Conservation (phyloP, 2,113 vertebrate genomes). For the Brachionichthys hirsutus region DNA sequence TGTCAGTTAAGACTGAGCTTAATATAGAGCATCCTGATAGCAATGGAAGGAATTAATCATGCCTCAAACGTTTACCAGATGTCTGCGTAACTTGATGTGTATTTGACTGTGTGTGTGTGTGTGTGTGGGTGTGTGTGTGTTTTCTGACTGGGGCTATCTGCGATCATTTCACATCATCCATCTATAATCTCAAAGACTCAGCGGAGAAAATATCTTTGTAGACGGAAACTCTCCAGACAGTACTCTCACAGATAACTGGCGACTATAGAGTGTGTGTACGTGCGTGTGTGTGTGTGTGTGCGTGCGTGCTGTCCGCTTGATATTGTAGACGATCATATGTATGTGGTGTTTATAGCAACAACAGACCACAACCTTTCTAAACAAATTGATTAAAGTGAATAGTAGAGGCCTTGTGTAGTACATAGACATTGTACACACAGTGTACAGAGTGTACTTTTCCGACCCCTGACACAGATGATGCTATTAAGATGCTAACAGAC, state of each 20-base stretch:
- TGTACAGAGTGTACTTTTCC: constrained; percentile 9
- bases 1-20: constrained; percentile 20
- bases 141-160: constrained; percentile 1
- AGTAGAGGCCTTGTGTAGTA: not conserved
- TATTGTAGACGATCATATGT: constrained; percentile 5
- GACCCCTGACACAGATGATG: constrained; percentile 24
- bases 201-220: constrained; percentile 23
- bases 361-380: constrained; percentile 4
- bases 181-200: constrained; percentile 8
- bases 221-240: constrained; percentile 40
- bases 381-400: constrained; percentile 11
- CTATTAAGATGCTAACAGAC: constrained; percentile 22
- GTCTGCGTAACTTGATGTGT: constrained; percentile 13
- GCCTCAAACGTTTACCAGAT: constrained; percentile 1
- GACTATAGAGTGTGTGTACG: not conserved
- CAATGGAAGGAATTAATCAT: not conserved
- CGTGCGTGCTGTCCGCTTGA: not conserved
- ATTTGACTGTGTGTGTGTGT: constrained; percentile 8
- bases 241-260: constrained; percentile 28
- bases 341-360: constrained; percentile 14
- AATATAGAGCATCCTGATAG: constrained; percentile 24
- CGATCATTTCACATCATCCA: constrained; percentile 15
- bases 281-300: constrained; percentile 4
- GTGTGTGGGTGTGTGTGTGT: not conserved
- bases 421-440: not conserved